Conservation (phyloP, 2,113 vertebrate species). For the Cathartes aura region DNA sequence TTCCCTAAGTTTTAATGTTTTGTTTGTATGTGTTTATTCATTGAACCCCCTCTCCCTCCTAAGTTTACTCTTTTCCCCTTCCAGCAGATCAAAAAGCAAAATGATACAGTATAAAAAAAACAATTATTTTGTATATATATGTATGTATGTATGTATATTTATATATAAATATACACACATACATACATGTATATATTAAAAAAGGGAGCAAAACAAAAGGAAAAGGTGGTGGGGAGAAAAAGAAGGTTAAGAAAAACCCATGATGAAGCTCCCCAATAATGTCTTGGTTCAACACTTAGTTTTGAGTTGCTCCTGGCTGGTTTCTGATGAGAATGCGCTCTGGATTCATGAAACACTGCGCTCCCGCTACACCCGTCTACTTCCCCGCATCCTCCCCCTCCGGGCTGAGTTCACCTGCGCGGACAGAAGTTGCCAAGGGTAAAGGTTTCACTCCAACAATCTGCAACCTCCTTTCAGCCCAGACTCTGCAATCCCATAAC, state of each 20-base stretch:
- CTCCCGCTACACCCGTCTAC: slow-evolving; percentile 18
- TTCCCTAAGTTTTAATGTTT: slow-evolving; percentile 70
- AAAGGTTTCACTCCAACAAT: slow-evolving; percentile 48
- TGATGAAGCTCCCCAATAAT: slow-evolving; percentile 59
- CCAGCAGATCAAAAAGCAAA: slow-evolving; percentile 69
- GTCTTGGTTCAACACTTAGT: slow-evolving; percentile 67
- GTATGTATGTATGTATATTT: slow-evolving; percentile 29
- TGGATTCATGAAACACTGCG: slow-evolving; percentile 16
- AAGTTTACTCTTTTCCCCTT: slow-evolving; percentile 66
- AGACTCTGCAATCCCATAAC: slow-evolving; percentile 47
- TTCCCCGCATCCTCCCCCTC: slow-evolving; percentile 30
- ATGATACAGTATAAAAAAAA: slow-evolving; percentile 49
- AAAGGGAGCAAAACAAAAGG: slow-evolving; percentile 17
- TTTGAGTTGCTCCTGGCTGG: slow-evolving; percentile 65
- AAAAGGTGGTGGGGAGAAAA: slow-evolving; percentile 26
- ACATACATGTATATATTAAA: slow-evolving; percentile 52
- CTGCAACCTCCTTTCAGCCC: slow-evolving; percentile 58
- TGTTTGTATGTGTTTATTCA: slow-evolving; percentile 64
- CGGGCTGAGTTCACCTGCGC: slow-evolving; percentile 27
- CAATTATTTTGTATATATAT: neutral
- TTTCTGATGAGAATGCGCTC: slow-evolving; percentile 63
- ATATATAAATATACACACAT: slow-evolving; percentile 28
- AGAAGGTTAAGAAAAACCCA: slow-evolving; percentile 21
- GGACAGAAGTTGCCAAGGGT: slow-evolving; percentile 47
- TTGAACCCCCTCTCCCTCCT: slow-evolving; percentile 65